Base-by-base conservation (phyloP, 2,888 invertebrate species). In the Keiferia lycopersicella region DNA sequence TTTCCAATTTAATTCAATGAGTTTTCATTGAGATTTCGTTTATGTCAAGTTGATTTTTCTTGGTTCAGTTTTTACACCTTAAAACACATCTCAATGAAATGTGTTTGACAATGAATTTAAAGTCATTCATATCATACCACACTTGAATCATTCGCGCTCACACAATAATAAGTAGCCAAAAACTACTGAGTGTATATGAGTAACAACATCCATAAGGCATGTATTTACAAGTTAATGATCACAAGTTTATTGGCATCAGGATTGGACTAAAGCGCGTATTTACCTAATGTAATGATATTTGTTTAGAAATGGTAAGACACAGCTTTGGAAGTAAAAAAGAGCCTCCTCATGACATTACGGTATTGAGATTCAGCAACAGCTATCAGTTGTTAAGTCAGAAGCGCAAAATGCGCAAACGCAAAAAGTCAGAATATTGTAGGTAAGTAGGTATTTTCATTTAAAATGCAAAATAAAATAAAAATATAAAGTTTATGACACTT, bases 161-260 rank as follows among this genome's bases (percentile, higher is more conserved):
- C 16, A 56, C 53, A 14, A 12, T 53, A 51, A 50, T 11, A 12
- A 53, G 53, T 30, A 18, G 26, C 20, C 50, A 30, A 30, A 30
- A 11, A n/a, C 26, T 53, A 53, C 53, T 30, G 20, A n/a, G 26
- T 53, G 53, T 53, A 39, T 51, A 62, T 26, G 59, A 59, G 57
- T 64, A 59, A 56, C 41, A 71, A 75, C 71, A 75, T 65, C 69
- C 63, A 73, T 75, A 76, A 76, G 76, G 72, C 76, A 70, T 63
- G 70, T 68, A 65, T 65, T 59, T 39, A 39, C 39, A 53, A n/a
- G n/a, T n/a, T 53, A 53, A 62, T 53, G 58, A 64, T 64, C 63
- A 64, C 63, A 64, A 64, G 30, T 18, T 50, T 59, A 41, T 59
- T 59, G 59, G 59, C 59, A 59, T 51, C 18, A 34, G 14, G 41